Percentiles rank a stretch among this genome's conserved stretches.
These are phyloP conservation scores for Carassius gibelio DNA, from an alignment of 2,113 vertebrate species.

Conservation along the genomic window DNA sequence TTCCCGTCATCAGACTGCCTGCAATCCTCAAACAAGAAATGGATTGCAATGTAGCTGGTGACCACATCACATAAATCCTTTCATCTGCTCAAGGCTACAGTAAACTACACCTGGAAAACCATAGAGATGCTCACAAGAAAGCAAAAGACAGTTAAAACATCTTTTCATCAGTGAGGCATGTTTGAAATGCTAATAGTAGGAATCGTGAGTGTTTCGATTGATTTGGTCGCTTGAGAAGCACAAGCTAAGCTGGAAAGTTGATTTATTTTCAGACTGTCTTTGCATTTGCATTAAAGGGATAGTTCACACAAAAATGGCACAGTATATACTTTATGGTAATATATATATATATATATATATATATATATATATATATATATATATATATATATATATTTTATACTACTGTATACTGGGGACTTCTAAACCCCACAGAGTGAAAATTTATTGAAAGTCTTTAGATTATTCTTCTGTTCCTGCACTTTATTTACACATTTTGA, in stretches of 20 bases:
- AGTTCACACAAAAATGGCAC: neutral
- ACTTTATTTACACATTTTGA: neutral
- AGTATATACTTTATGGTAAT: too few species aligned
- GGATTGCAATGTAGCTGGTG: neutral
- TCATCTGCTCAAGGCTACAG: neutral
- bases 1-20: neutral
- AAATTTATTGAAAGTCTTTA: neutral
- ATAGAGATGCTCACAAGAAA: neutral
- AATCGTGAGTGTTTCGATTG: neutral
- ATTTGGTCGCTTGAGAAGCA: neutral
- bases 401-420: neutral
- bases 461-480: neutral
- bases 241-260: neutral
- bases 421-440: neutral
- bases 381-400: neutral
- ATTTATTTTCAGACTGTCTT: neutral
- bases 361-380: too few species aligned
- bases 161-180: neutral
- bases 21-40: neutral
- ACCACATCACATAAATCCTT: conserved; percentile 15
- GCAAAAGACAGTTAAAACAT: neutral
- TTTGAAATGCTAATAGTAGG: conserved; percentile 17
- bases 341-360: too few species aligned
- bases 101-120: neutral
- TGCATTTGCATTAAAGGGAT: conserved; percentile 1